Evolutionary conservation across 2,888 invertebrate genomes (phyloP), one percentile per base, ranked within the genome.

Genomic region (Empis stercorea): DNA sequence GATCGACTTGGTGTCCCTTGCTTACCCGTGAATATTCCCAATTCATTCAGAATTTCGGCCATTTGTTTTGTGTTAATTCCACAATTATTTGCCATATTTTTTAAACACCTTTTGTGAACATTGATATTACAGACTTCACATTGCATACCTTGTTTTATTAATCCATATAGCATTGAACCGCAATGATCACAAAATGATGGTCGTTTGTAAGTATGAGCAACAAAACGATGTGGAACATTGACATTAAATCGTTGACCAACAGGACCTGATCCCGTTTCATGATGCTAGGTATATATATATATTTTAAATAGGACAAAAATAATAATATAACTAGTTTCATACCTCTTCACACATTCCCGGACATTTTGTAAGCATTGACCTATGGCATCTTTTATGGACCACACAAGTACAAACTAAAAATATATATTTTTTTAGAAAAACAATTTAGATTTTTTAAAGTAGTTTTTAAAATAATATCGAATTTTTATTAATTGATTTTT

Each of bases 111-210:
- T 71, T 97, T 97, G 76, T 99, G 97, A 52, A 97, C 94, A 74
- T 97, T 97, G 79, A 97, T 83, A 57, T 83, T 87, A 70, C 99
- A 99, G 55, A 85, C 94, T 76, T 91, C 88, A 70, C 96, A 96
- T 71, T 96, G 95, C 59, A 96, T 76, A 46, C 97, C 97, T 74
- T 97, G 97, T 70, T 84, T 87, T 66, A 93, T 84, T 61, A 97
- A 80, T 23, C 97, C 97, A 70, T 96, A 97, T 52, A 97, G 80
- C 66, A 97, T 77, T 52, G 95, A 95, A 57, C 97, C 97, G 72
- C 99, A 99, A 72, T 99, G 99, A 75, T 99, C 97, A 76, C 99
- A 99, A 76, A 99, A 99, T 30, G 97, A 97, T 72, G 96, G 95
- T 57, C 93, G 78, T 75, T 93, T 95, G 76, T 94, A 99, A 59